A percentile compares a stretch with the other conserved stretches of the same genome.
Conservation (phyloP, 2,797 vertebrate genomes). For the Trachops cirrhosus region DNA sequence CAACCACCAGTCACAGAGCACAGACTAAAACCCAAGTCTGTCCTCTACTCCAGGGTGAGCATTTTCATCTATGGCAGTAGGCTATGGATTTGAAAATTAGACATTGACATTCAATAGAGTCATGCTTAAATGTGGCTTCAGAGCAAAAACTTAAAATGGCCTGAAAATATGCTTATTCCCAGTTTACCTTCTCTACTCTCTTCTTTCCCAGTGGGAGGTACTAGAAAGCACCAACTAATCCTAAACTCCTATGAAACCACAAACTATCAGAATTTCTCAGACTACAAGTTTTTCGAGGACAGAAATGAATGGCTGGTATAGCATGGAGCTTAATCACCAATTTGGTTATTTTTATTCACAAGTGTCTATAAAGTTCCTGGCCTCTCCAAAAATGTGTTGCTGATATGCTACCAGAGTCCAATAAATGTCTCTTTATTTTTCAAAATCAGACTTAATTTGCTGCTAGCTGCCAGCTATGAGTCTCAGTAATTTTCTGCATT, state of each 20-base stretch:
- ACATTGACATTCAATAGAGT: neutral
- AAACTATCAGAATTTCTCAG: neutral
- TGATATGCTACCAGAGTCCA: slow-evolving; percentile 9
- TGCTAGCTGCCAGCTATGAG: neutral
- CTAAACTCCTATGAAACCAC: neutral
- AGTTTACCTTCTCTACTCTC: neutral
- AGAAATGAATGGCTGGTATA: neutral
- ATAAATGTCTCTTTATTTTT: slow-evolving; percentile 40
- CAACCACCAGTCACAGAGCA: neutral
- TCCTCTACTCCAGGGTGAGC: neutral
- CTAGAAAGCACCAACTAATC: neutral
- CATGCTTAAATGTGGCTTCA: neutral
- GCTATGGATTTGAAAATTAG: neutral
- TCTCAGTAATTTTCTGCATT: neutral
- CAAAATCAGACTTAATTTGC: slow-evolving; percentile 30
- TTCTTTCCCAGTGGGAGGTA: neutral
- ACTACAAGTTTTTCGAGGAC: neutral
- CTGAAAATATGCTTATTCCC: neutral
- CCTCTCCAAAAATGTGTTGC: neutral
- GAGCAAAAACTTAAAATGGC: neutral
- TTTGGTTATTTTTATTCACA: slow-evolving; percentile 31
- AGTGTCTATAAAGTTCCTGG: neutral
- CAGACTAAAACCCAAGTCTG: neutral
- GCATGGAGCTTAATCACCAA: neutral
- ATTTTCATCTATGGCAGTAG: rapidly evolving